Evolutionary conservation across 2,797 vertebrate genomes (phyloP), one percentile per base, ranked within the genome.

Genomic region (Decapterus maruadsi): DNA sequence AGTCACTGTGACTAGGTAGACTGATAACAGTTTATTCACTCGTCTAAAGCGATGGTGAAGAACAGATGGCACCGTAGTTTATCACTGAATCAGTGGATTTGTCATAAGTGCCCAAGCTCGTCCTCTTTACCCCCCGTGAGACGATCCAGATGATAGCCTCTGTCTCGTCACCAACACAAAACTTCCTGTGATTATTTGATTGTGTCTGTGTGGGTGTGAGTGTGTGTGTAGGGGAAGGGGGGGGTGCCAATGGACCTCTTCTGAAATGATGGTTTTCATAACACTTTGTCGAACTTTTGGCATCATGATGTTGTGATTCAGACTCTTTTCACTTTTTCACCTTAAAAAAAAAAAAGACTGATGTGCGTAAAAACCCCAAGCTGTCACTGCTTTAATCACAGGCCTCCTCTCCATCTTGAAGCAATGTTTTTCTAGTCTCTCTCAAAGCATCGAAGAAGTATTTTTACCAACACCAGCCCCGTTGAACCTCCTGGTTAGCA

Each of bases 1-100:
- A 93, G 82, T 93, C 89, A 93, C 80, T 75, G 71, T 84, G 85
- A 36, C 62, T 56, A 51, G 20, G 29, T 75, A 55, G 77, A 76
- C 75, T 80, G 77, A 79, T 84, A 85, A 69, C 79, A 8, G 64
- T 89, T 75, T 43, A 66, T 84, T 75, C n/a, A 60, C 73, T 77
- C 58, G 73, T 74, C 73, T 31, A 29, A 79, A 56, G 43, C 26
- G 3, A 40, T 0, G 1, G 29, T 31, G 22, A 57, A 0, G 8
- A 85, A 69, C 78, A 75, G 72, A 83, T 80, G 68, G 55, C 8
- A 68, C 72, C 50, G 61, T 17, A 20, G 17, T 29, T 76, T 84
- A 70, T 80, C 12, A 13, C 19, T 54, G 43, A 61, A 84, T 87
- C 56, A n/a, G 64, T 74, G n/a, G 13, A 50, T 75, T 68, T 76